Evolutionary conservation across 2,888 invertebrate genomes (phyloP).

Genomic region (Argyresthia albistria): DNA sequence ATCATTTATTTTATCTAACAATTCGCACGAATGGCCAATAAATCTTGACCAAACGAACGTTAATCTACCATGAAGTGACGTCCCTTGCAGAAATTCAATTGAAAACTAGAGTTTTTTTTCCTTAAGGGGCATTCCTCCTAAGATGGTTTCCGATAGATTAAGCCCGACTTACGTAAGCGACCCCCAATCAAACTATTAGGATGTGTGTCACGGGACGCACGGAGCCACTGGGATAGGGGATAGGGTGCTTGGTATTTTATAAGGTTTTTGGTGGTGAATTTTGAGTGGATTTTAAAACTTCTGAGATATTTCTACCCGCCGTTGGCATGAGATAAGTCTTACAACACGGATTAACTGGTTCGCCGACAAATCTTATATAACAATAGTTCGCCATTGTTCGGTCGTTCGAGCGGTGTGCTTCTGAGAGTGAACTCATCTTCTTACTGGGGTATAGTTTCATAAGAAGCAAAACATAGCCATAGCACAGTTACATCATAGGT

Average conservation of each 20-base stretch:
- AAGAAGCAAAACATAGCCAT: too few species aligned
- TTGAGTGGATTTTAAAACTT: background rate
- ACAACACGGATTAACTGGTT: too few species aligned
- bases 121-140: constrained; percentile 34
- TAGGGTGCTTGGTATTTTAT: constrained; percentile 17
- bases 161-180: constrained; percentile 5
- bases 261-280: background rate
- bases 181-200: constrained; percentile 54
- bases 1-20: constrained; percentile 1
- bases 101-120: constrained; percentile 42
- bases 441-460: too few species aligned
- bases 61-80: constrained; percentile 55
- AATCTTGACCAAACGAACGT: constrained; percentile 26
- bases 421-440: too few species aligned
- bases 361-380: too few species aligned
- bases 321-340: too few species aligned
- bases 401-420: too few species aligned
- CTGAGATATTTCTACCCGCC: background rate
- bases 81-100: constrained; percentile 52
- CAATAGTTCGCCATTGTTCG: too few species aligned
- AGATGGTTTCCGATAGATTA: constrained; percentile 55
- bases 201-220: constrained; percentile 55
- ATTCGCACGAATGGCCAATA: constrained; percentile 4
- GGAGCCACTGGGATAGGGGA: constrained; percentile 25
- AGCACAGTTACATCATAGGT: too few species aligned